Evolutionary conservation across 2,113 vertebrate genomes (phyloP), one percentile per base, ranked within the genome.

Genomic region (Rhizomys pruinosus): DNA sequence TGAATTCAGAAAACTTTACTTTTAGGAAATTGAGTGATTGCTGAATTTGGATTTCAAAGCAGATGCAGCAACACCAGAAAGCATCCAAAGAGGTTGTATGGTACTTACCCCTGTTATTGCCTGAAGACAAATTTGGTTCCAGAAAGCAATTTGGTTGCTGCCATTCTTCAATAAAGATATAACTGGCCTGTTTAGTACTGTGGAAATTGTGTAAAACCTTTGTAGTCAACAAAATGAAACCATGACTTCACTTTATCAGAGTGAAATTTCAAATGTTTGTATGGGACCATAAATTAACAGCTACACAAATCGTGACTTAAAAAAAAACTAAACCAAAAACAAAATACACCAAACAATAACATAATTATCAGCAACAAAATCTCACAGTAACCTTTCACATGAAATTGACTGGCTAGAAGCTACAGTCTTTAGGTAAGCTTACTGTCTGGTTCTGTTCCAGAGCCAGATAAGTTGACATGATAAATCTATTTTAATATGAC

Each of bases 41-140:
- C 17, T 92, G n/a, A 84, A 89, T 81, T 91, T 87, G 66, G 92
- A 84, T 44, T 81, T 34, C 78, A 78, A 90, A 94, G 76, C 39
- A 89, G 72, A 47, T n/a, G 44, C 11, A 87, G 76, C 76, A 73
- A 1, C 52, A 82, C 17, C 1, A 17, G 78, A 88, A 42, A 61
- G 10, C 22, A 89, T n/a, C 63, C 16, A 32, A 59, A n/a, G 16
- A 27, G 0, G 19, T 20, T 17, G 42, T 10, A 34, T 0, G 69
- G 57, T 2, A 34, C 1, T 9, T 1, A 44, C 47, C 71, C 47
- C 27, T 2, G 25, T 77, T 59, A 59, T 68, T 66, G n/a, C 3
- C 29, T 68, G 32, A 80, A 44, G 77, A 76, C 4, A 81, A 15
- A 32, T 29, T 82, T 64, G 39, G 29, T 76, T 86, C 25, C 47